A percentile compares a stretch with the other conserved stretches of the same genome.
phyloP scores from a whole-genome alignment of 2,888 invertebrate species.

The Drosophila nigritarsus region DNA sequence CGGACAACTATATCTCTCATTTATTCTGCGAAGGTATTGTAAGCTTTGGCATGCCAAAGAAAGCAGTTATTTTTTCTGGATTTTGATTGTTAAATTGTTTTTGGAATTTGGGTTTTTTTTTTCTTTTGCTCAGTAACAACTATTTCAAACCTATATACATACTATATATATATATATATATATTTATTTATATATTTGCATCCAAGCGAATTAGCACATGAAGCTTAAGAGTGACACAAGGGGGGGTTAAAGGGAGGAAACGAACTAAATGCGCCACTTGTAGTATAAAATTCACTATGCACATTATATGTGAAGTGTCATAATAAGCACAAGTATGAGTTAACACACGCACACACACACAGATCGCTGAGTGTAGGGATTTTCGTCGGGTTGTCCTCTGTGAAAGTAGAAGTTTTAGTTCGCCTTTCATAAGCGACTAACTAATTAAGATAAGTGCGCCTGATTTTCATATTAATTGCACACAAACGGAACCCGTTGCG shows the following conservation, averaged over 20 bases:
- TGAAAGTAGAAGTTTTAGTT: slow-evolving; percentile 13
- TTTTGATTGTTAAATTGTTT: slow-evolving; percentile 9
- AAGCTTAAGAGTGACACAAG: slow-evolving; percentile 16
- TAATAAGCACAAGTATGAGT: slow-evolving; percentile 69
- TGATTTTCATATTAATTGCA: slow-evolving; percentile 81
- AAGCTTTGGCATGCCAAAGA: not conserved
- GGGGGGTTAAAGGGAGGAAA: slow-evolving; percentile 11
- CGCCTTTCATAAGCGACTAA: slow-evolving; percentile 63
- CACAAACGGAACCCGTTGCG: slow-evolving; percentile 69
- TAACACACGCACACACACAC: slow-evolving; percentile 38
- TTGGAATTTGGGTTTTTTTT: not conserved
- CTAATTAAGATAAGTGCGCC: slow-evolving; percentile 82
- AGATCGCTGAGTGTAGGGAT: not conserved
- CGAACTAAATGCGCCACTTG: slow-evolving; percentile 65
- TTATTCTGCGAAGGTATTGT: not conserved
- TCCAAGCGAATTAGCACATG: slow-evolving; percentile 37
- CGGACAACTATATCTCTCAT: not conserved
- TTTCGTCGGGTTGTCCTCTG: not conserved
- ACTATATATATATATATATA: slow-evolving; percentile 4
- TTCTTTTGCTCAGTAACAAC: not conserved
- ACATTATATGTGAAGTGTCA: slow-evolving; percentile 73
- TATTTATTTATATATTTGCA: slow-evolving; percentile 14
- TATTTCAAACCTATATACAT: not conserved
- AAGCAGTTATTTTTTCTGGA: not conserved
- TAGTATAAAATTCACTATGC: slow-evolving; percentile 67